Evolutionary conservation across 2,888 invertebrate genomes (phyloP).

Genomic region (Podotricha telesiphe): DNA sequence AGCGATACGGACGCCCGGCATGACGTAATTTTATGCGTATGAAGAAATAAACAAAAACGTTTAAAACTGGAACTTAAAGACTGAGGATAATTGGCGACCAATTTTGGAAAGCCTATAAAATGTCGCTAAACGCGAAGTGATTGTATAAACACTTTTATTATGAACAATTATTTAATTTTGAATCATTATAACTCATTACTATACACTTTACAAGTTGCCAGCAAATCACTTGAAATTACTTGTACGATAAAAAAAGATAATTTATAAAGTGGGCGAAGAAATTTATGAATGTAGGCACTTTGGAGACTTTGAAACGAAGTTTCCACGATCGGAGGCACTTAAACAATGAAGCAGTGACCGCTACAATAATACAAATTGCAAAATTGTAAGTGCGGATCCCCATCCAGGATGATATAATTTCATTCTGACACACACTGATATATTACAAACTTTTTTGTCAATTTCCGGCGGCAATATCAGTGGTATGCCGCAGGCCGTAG

Average conservation of each 20-base stretch:
- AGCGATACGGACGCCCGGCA: slow-evolving; percentile 48
- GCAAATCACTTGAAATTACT: neutral
- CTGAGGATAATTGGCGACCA: slow-evolving; percentile 39
- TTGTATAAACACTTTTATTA: slow-evolving; percentile 6
- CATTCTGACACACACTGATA: slow-evolving; percentile 55
- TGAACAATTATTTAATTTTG: neutral
- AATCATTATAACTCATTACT: neutral
- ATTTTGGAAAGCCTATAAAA: slow-evolving; percentile 14
- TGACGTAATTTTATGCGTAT: slow-evolving; percentile 42
- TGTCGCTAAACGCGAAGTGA: neutral
- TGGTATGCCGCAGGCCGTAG: neutral
- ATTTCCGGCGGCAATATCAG: slow-evolving; percentile 28
- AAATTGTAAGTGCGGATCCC: slow-evolving; percentile 57
- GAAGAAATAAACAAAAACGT: slow-evolving; percentile 43
- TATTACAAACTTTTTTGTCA: slow-evolving; percentile 53
- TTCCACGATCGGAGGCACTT: slow-evolving; percentile 36
- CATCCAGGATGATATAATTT: slow-evolving; percentile 68
- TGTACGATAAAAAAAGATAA: slow-evolving; percentile 1
- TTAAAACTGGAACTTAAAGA: slow-evolving; percentile 46
- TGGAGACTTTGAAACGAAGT: slow-evolving; percentile 19
- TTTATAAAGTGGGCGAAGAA: slow-evolving; percentile 24
- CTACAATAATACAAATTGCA: slow-evolving; percentile 52
- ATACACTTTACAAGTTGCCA: neutral
- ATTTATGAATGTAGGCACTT: slow-evolving; percentile 16
- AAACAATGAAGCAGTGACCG: slow-evolving; percentile 36